Conservation (phyloP, 1,140 invertebrate genomes). For the Heterodera schachtii region DNA sequence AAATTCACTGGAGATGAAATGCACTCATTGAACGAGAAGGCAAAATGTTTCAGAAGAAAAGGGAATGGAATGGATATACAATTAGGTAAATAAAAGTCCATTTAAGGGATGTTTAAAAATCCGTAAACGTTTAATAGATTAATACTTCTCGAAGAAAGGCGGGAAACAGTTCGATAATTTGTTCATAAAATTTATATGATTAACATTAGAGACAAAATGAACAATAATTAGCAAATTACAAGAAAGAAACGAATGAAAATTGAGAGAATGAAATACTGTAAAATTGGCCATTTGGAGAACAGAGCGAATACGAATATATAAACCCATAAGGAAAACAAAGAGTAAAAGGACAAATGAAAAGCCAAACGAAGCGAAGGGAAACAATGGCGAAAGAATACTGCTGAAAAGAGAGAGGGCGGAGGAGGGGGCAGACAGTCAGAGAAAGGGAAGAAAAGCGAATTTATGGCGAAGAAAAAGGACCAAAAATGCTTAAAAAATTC, state of each 20-base stretch:
- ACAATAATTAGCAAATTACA: not conserved
- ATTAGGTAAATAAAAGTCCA: not conserved
- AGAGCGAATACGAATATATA: not conserved
- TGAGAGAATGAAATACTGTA: not conserved
- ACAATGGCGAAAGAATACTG: not conserved
- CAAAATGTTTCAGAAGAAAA: not conserved
- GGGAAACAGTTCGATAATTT: too few relatives aligned
- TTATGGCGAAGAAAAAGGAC: not conserved
- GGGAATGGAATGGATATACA: too few relatives aligned
- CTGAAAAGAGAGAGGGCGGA: not conserved
- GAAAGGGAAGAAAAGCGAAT: not conserved
- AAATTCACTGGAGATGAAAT: not conserved
- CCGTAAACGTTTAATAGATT: too few relatives aligned
- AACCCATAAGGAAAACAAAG: not conserved
- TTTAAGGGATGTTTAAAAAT: too few relatives aligned
- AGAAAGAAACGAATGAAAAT: not conserved
- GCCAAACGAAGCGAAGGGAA: not conserved
- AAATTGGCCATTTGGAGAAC: not conserved
- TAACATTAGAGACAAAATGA: not conserved
- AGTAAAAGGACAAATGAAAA: not conserved
- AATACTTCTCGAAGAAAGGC: too few relatives aligned
- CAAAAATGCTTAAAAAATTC: not conserved
- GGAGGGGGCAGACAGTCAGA: too few relatives aligned
- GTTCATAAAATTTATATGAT: too few relatives aligned
- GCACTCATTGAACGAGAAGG: not conserved